Base-by-base conservation (phyloP, 35 echinoderm and acorn worm genomes). In the Lytechinus pictus region DNA sequence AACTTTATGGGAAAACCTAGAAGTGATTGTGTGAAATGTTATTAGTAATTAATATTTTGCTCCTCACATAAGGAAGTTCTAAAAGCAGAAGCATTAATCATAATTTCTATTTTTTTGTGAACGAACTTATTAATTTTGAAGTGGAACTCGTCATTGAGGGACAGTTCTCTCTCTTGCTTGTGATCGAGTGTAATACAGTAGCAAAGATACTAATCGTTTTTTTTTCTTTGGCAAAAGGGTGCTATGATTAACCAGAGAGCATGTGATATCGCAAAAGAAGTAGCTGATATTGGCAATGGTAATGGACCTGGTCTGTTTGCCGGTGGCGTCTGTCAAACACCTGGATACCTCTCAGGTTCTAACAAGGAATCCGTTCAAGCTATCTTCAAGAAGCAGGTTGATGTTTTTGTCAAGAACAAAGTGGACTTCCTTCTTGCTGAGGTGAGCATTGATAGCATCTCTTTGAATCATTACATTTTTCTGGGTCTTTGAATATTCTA, bases 361-460 rank as follows among this genome's bases (percentile, higher is more conserved):
- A 95, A 93, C 54, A 98, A 99, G 93, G 98, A 95, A 87, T 53
- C 86, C 6, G 96, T 97, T 4, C 96, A 98, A 86, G 95, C 95
- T 89, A 95, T 96, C 89, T 98, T 99, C 54, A 87, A 89, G 24
- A 99, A 99, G 87, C 98, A 99, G 91, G 61, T 95, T 14, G 66
- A 97, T 12, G 97, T 99, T 6, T 99, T 99, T 86, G 57, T 94
- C 19, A 95, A 98, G 3, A 98, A 99, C 54, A 89, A 97, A 24
- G 98, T 99, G 12, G 98, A 99, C 94, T 99, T 99, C 55, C 86
- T 99, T 28, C 95, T 99, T 86, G 97, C 97, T 90, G 98, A 99
- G 98, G 98, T 99, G 87, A 97, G 33, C 33, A 44, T 44, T 44
- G 2, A 44, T 44, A 44, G 33, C 33, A 44, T 44, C 33, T 44